These are phyloP conservation scores for Tangara arthus DNA, from an alignment of 2,797 vertebrate genomes.

Conservation along the genomic window DNA sequence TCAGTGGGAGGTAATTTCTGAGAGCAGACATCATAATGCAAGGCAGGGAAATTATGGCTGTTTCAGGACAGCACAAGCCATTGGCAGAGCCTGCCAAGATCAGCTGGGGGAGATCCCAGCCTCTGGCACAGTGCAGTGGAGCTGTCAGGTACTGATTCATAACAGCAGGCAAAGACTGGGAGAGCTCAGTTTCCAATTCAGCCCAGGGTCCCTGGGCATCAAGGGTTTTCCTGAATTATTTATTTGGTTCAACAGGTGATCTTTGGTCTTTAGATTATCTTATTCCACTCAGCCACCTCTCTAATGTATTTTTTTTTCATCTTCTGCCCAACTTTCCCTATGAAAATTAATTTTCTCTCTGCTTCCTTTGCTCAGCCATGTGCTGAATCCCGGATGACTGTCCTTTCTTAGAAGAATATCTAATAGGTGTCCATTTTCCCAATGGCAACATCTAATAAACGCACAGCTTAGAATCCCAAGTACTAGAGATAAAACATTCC, in stretches of 20 bases:
- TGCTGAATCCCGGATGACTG: not conserved
- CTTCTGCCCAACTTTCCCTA: not conserved
- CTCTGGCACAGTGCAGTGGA: not conserved
- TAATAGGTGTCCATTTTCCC: slow-evolving; percentile 10
- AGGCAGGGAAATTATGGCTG: not conserved
- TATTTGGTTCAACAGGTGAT: not conserved
- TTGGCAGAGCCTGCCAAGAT: not conserved
- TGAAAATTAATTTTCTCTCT: slow-evolving; percentile 21
- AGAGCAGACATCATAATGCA: not conserved
- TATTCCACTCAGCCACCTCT: not conserved
- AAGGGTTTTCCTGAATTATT: slow-evolving; percentile 21
- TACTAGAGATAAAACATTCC: slow-evolving; percentile 13
- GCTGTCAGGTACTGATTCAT: not conserved
- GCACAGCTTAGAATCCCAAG: slow-evolving; percentile 26
- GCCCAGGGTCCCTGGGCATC: not conserved
- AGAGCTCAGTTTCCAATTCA: not conserved
- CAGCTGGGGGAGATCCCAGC: not conserved
- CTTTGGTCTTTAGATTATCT: not conserved
- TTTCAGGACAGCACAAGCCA: not conserved
- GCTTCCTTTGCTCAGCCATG: not conserved
- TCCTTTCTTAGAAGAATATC: not conserved
- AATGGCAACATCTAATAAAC: not conserved
- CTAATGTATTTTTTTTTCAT: not conserved
- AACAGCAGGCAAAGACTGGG: not conserved
- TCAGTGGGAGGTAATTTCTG: not conserved